These are phyloP conservation scores for Prionace glauca DNA, from an alignment of 2,797 vertebrate genomes.

Conservation along the genomic window DNA sequence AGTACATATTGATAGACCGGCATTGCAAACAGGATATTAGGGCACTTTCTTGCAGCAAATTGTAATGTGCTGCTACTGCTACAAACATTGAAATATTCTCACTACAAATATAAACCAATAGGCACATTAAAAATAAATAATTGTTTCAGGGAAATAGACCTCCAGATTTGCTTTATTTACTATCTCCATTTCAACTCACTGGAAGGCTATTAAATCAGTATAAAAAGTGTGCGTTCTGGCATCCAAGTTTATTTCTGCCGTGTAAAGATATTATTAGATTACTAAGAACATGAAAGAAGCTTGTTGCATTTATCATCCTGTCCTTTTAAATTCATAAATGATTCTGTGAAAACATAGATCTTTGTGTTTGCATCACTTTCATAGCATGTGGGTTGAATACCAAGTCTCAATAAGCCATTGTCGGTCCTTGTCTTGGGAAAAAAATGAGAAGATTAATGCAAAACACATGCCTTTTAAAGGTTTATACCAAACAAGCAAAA, in stretches of 20 bases:
- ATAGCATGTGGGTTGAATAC: background rate
- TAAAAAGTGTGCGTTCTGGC: no score
- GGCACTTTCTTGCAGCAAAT: background rate
- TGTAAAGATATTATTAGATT: background rate
- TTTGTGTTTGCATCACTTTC: background rate
- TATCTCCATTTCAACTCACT: background rate
- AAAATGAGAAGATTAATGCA: background rate
- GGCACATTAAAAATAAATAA: background rate
- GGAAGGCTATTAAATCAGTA: background rate
- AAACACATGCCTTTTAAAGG: background rate
- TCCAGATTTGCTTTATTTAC: background rate
- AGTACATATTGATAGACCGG: background rate
- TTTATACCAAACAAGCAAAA: background rate
- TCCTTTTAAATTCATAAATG: conserved; percentile 14
- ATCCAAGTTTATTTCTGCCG: background rate
- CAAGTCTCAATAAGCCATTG: background rate
- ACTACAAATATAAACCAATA: background rate
- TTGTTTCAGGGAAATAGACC: background rate
- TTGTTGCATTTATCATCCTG: background rate
- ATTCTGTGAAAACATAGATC: background rate
- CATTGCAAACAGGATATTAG: background rate
- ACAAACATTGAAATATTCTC: background rate
- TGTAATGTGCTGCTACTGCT: background rate
- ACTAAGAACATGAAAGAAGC: background rate
- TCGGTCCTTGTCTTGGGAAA: background rate